phyloP scores from a whole-genome alignment of 35 echinoderm and acorn worm species.

The Apostichopus parvimensis region DNA sequence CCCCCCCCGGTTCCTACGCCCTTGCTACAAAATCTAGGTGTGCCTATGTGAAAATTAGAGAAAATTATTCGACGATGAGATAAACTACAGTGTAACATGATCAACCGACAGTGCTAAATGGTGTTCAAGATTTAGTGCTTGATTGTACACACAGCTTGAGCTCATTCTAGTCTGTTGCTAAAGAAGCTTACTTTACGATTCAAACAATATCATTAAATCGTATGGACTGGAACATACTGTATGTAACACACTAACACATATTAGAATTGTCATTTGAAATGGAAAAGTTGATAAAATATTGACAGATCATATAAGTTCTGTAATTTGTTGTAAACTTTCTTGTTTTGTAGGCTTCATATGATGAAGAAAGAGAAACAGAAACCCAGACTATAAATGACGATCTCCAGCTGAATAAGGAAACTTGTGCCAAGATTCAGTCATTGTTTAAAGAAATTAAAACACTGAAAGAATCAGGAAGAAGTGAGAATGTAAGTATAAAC shows the following conservation, averaged over 20 bases:
- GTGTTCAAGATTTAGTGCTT: too few relatives aligned
- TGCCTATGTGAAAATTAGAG: too few relatives aligned
- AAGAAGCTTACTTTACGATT: neutral
- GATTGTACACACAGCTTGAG: too few relatives aligned
- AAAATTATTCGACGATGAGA: too few relatives aligned
- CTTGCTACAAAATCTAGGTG: too few relatives aligned
- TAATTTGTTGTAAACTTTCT: neutral
- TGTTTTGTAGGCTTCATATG: neutral
- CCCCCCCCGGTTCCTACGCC: too few relatives aligned
- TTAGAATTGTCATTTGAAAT: neutral
- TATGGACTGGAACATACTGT: neutral
- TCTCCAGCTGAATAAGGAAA: constrained; percentile 26
- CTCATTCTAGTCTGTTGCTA: neutral
- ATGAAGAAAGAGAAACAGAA: constrained; percentile 44
- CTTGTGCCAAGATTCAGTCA: constrained; percentile 25
- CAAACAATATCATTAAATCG: neutral
- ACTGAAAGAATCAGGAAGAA: constrained; percentile 18
- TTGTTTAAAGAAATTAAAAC: constrained; percentile 29
- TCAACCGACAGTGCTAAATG: too few relatives aligned
- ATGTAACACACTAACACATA: neutral
- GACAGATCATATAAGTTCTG: neutral
- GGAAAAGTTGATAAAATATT: neutral
- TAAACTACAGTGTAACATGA: too few relatives aligned
- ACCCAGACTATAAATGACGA: constrained; percentile 1
- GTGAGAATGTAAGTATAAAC: constrained; percentile 14